Conservation (phyloP, 2,797 vertebrate genomes). For the Anomalospiza imberbis region DNA sequence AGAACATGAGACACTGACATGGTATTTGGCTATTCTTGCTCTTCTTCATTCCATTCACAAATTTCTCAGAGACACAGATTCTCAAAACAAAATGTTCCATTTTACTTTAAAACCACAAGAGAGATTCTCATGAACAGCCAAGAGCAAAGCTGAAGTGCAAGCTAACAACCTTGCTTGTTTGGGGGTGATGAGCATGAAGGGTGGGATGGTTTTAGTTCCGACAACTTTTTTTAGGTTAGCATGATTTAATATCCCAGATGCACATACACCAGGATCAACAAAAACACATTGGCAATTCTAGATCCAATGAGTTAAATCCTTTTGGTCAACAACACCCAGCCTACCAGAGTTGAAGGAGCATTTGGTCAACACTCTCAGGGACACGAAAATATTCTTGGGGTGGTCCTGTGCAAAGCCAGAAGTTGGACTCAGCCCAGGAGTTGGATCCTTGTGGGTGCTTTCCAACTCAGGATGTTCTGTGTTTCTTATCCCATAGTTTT, state of each 20-base stretch:
- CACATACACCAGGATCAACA: not conserved
- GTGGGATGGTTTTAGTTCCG: not conserved
- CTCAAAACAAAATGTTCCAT: not conserved
- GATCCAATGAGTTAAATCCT: not conserved
- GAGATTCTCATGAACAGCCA: not conserved
- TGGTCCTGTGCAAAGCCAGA: not conserved
- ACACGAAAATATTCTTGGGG: not conserved
- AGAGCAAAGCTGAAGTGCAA: not conserved
- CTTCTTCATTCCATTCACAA: not conserved
- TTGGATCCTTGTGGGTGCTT: not conserved
- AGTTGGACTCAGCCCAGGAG: accelerated
- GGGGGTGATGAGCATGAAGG: not conserved
- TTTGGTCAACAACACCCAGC: not conserved
- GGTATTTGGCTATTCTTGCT: not conserved
- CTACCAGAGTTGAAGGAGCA: not conserved
- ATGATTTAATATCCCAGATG: not conserved
- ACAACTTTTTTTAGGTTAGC: not conserved
- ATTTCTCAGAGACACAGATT: not conserved
- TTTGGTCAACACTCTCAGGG: not conserved
- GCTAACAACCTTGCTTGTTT: not conserved
- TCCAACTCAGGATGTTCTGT: not conserved
- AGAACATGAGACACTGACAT: not conserved
- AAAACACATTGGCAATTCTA: not conserved
- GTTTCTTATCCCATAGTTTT: not conserved
- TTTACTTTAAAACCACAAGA: not conserved